These are phyloP conservation scores for Steatocranus sp. DNA, from an alignment of 2,797 vertebrate species.

Conservation along the genomic window DNA sequence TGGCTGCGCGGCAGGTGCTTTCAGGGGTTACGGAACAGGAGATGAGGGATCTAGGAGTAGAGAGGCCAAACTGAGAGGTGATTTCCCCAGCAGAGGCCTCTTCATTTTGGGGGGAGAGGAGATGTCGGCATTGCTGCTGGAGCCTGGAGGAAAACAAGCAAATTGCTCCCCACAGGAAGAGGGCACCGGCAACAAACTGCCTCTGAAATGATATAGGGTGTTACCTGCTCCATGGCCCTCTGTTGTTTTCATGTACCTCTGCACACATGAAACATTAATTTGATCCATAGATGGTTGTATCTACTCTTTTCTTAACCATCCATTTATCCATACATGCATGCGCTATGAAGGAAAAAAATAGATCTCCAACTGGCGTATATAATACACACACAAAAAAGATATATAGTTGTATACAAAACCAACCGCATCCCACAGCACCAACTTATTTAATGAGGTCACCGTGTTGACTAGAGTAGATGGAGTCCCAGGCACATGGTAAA, in stretches of 20 bases:
- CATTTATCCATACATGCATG: not conserved
- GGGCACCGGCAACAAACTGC: constrained; percentile 33
- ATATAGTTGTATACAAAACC: constrained; percentile 10
- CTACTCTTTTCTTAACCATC: not conserved
- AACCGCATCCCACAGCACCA: not conserved
- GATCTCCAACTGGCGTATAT: not conserved
- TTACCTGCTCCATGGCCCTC: not conserved
- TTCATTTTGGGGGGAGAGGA: constrained; percentile 55
- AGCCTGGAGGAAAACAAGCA: constrained; percentile 57
- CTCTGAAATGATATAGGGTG: constrained; percentile 21
- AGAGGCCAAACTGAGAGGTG: constrained; percentile 66
- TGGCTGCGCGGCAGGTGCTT: constrained; percentile 63
- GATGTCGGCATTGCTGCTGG: constrained; percentile 21
- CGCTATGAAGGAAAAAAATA: not conserved
- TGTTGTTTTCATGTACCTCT: not conserved
- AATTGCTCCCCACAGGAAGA: constrained; percentile 63
- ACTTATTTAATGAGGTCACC: constrained; percentile 43
- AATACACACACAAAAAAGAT: not conserved
- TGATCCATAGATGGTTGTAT: constrained; percentile 1
- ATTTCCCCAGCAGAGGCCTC: constrained; percentile 69
- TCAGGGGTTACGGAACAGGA: constrained; percentile 66
- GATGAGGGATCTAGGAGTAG: constrained; percentile 72
- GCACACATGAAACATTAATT: constrained; percentile 1
- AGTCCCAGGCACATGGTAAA: constrained; percentile 24
- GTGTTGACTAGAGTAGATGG: constrained; percentile 13